phyloP scores from a whole-genome alignment of 2,888 invertebrate species.

The Chrysomela aeneicollis region DNA sequence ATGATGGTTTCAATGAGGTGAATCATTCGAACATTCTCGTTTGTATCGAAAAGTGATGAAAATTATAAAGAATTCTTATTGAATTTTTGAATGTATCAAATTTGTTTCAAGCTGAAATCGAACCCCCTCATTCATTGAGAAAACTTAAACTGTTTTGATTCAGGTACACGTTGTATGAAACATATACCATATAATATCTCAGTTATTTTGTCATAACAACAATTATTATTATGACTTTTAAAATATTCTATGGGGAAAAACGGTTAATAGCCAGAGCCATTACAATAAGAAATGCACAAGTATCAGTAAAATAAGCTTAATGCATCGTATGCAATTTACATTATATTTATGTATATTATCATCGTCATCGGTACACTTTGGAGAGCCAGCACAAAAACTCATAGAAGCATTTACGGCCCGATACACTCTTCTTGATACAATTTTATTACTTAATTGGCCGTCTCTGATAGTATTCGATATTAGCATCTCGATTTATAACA shows the following conservation, averaged over 20 bases:
- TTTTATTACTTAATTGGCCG: slow-evolving; percentile 36
- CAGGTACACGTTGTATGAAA: too few species aligned
- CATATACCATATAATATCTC: too few species aligned
- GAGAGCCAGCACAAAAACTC: slow-evolving; percentile 30
- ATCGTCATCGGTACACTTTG: slow-evolving; percentile 17
- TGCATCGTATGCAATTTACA: slow-evolving; percentile 5
- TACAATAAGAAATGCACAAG: neutral
- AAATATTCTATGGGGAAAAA: neutral
- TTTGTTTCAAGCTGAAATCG: too few species aligned
- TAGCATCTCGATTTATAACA: slow-evolving; percentile 34
- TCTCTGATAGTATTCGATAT: slow-evolving; percentile 27
- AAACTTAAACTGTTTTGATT: too few species aligned
- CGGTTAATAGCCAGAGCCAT: neutral
- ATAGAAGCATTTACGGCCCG: slow-evolving; percentile 31
- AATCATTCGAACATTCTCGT: too few species aligned
- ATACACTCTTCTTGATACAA: slow-evolving; percentile 34
- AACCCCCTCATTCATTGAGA: too few species aligned
- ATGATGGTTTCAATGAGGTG: too few species aligned
- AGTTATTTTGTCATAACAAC: neutral
- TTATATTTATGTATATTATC: slow-evolving; percentile 16
- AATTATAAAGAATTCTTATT: too few species aligned
- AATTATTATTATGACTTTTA: neutral
- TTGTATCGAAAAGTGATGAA: too few species aligned
- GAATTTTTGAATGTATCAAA: too few species aligned
- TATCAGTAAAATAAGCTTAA: slow-evolving; percentile 1